Base-by-base conservation (phyloP, 2,797 vertebrate genomes). In the Ibycter americanus region DNA sequence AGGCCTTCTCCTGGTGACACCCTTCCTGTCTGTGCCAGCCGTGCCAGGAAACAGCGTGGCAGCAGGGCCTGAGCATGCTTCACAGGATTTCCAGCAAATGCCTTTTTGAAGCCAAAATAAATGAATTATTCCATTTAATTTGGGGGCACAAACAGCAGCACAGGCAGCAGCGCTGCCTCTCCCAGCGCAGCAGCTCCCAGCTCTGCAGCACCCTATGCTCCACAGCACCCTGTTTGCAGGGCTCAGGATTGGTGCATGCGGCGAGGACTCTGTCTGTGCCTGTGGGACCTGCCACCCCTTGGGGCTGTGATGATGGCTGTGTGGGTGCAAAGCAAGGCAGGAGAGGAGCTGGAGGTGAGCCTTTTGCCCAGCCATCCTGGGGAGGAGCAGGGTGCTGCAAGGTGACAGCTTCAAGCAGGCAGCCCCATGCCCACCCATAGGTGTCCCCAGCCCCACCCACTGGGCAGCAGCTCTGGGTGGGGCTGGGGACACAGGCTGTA, bases 241-340 rank as follows among this genome's bases (percentile, higher is more conserved):
- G 36, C 19, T 73, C 1, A 0, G 9, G 51, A 18, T 14, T 0
- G 0, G 19, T 31, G 42, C 59, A 13, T 0, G 1, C 31, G 15
- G 23, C 38, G 16, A 26, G 20, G 54, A 46, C 32, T 31, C 54
- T 31, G 27, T 9, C 26, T 19, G 29, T 38, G 56, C 19, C 70
- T 0, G 0, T 14, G 49, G 76, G 20, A 32, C 17, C 47, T 46
- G 38, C 6, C 54, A 14, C 8, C n/a, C 10, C 74, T 32, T 13
- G 0, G 3, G 34, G 61, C 26, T 55, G 52, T 54, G 59, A 26
- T 2, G 9, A 8, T 29, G 63, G 58, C 23, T n/a, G 26, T 1
- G 2, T 6, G 47, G 38, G 25, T n/a, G 26, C 44, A 12, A 51
- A 56, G 51, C 14, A n/a, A 36, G 56, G 78, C 26, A 25, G 47